phyloP scores from a whole-genome alignment of 2,888 invertebrate genomes.

The Amblyjoppa fuscipennis region DNA sequence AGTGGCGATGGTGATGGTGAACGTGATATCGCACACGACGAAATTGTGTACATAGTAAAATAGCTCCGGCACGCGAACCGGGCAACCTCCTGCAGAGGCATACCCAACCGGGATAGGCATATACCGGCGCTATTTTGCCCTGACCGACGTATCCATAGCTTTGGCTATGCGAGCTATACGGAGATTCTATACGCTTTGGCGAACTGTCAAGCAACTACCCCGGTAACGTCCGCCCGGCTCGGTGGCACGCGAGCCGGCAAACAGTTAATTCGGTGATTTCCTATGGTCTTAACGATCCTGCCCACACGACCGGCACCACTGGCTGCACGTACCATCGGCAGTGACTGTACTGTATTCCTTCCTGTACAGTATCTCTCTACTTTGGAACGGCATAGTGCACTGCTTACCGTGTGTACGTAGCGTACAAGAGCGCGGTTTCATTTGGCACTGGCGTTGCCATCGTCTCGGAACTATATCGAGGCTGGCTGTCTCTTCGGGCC shows the following conservation, averaged over 20 bases:
- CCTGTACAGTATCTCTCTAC: not conserved
- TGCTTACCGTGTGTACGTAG: not conserved
- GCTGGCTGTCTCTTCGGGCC: slow-evolving; percentile 37
- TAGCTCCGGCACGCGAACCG: slow-evolving; percentile 61
- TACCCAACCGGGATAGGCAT: slow-evolving; percentile 29
- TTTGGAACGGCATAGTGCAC: not conserved
- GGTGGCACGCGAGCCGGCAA: slow-evolving; percentile 72
- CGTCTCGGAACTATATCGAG: slow-evolving; percentile 45
- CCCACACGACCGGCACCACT: slow-evolving; percentile 48
- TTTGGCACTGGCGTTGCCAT: slow-evolving; percentile 51
- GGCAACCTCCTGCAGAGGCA: slow-evolving; percentile 36
- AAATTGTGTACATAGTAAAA: slow-evolving; percentile 51
- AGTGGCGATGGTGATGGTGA: slow-evolving; percentile 24
- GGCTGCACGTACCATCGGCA: not conserved
- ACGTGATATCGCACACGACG: slow-evolving; percentile 2
- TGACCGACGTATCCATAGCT: slow-evolving; percentile 49
- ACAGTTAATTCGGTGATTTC: slow-evolving; percentile 78
- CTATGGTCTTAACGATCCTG: slow-evolving; percentile 73
- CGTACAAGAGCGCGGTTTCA: slow-evolving; percentile 11
- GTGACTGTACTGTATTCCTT: not conserved
- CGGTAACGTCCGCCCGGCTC: slow-evolving; percentile 16
- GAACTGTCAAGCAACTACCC: slow-evolving; percentile 70
- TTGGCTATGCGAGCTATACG: slow-evolving; percentile 53
- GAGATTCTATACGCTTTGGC: slow-evolving; percentile 64
- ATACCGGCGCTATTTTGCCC: slow-evolving; percentile 49